Base-by-base conservation (phyloP, 2,888 invertebrate genomes). In the Lumbricus terrestris region DNA sequence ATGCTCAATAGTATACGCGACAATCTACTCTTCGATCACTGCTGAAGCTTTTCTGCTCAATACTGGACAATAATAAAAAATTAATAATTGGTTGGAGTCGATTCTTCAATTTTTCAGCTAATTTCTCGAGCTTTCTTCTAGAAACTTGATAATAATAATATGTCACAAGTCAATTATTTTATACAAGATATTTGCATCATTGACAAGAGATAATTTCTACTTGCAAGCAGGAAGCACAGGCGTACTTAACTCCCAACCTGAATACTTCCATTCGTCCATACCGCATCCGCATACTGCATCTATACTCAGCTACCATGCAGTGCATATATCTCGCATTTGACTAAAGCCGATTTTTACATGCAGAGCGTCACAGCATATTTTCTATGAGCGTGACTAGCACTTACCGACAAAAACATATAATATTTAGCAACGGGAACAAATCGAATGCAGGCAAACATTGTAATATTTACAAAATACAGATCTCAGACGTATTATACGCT, bases 381-480 rank as follows among this genome's bases (percentile, higher is more conserved):
- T 69, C 69, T 69, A 69, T n/a, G 69, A n/a, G 69, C 69, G 69
- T 54, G 69, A 69, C 69, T 69, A 69, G 69, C 69, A n/a, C n/a
- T 69, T 69, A n/a, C 69, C n/a, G 47, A 47, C 69, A 69, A 69
- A n/a, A 8, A 69, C n/a, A n/a, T n/a, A 69, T n/a, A n/a, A 69
- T n/a, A 23, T 47, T 20, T n/a, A 69, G 16, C 69, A 16, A 11
- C 54, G 5, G n/a, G n/a, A n/a, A 11, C n/a, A n/a, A 69, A n/a
- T 69, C 29, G 5, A 13, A 69, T 29, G 69, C 69, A 69, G 69
- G 47, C 20, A 47, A 47, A 47, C 8, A n/a, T n/a, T n/a, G n/a
- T n/a, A n/a, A 69, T 69, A 69, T 69, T 69, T 69, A 69, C 69
- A 69, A 69, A 69, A 69, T 69, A n/a, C n/a, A n/a, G 69, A 69